These are phyloP conservation scores for Pararge aegeria DNA, from an alignment of 1,140 invertebrate genomes.

Conservation along the genomic window DNA sequence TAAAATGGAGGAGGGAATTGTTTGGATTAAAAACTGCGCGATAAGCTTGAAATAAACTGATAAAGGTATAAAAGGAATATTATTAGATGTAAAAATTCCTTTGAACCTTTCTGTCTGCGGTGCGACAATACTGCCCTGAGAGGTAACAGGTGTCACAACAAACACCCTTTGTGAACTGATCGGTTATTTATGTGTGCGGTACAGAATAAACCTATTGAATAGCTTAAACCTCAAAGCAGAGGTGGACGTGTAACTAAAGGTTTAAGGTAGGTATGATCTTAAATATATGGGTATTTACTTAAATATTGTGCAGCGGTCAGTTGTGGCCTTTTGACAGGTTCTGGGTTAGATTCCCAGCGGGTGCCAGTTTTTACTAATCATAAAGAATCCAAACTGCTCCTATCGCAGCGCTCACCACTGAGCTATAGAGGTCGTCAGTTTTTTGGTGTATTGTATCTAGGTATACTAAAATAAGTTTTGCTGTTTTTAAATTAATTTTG, in stretches of 20 bases:
- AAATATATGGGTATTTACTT: neutral
- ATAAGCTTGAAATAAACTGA: neutral
- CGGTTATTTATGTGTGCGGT: slow-evolving; percentile 20
- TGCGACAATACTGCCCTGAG: slow-evolving; percentile 13
- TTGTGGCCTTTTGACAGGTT: too few relatives aligned
- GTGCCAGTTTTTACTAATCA: too few relatives aligned
- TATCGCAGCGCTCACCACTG: too few relatives aligned
- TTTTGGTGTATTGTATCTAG: too few relatives aligned
- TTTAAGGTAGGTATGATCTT: neutral
- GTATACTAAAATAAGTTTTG: too few relatives aligned
- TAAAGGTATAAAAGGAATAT: slow-evolving; percentile 9
- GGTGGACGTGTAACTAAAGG: neutral
- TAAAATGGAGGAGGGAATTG: too few relatives aligned
- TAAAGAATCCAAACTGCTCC: too few relatives aligned
- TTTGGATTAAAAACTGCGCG: too few relatives aligned
- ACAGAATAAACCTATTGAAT: slow-evolving; percentile 9
- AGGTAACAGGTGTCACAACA: slow-evolving; percentile 21
- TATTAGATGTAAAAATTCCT: slow-evolving; percentile 18
- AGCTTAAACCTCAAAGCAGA: slow-evolving; percentile 6
- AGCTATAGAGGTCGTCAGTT: too few relatives aligned
- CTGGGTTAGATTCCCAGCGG: too few relatives aligned
- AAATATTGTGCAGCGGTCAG: too few relatives aligned
- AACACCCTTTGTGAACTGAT: slow-evolving; percentile 31
- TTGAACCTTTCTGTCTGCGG: slow-evolving; percentile 10
- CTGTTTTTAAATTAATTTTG: too few relatives aligned